A percentile compares a stretch with the other conserved stretches of the same genome.
phyloP scores from a whole-genome alignment of 2,113 vertebrate species.

The Phrynosoma blainvillii region DNA sequence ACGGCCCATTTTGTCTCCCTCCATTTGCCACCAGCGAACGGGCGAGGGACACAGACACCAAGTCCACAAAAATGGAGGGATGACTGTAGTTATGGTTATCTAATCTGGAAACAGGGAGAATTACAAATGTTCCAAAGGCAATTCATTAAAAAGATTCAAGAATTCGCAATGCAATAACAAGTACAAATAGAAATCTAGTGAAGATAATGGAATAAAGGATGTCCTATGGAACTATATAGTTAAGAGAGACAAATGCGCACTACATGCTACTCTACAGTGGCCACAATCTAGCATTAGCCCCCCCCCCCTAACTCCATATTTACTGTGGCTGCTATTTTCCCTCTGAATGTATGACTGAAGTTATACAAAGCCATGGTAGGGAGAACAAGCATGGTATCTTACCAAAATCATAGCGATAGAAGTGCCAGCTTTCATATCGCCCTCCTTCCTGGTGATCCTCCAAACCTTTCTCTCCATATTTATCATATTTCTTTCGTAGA shows the following conservation, averaged over 20 bases:
- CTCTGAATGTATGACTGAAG: not conserved
- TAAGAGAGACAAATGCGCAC: slow-evolving; percentile 3
- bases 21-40: too few species aligned
- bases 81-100: too few species aligned
- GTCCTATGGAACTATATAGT: not conserved
- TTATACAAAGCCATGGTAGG: not conserved
- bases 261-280: not conserved
- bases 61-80: too few species aligned
- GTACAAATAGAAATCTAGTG: not conserved
- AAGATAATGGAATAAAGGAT: not conserved
- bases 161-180: not conserved
- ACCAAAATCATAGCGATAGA: slow-evolving; percentile 97
- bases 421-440: slow-evolving; percentile 97
- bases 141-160: not conserved
- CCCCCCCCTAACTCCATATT: too few species aligned
- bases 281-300: not conserved
- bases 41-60: too few species aligned
- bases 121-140: not conserved
- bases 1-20: too few species aligned
- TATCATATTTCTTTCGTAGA: slow-evolving; percentile 96
- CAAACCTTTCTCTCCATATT: slow-evolving; percentile 95
- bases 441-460: slow-evolving; percentile 89
- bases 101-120: not conserved
- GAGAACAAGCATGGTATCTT: slow-evolving; percentile 16
- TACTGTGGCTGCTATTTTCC: not conserved